A percentile compares a stretch with the other conserved stretches of the same genome.
Conservation (phyloP, 2,797 vertebrate genomes). For the Fundulus diaphanus region DNA sequence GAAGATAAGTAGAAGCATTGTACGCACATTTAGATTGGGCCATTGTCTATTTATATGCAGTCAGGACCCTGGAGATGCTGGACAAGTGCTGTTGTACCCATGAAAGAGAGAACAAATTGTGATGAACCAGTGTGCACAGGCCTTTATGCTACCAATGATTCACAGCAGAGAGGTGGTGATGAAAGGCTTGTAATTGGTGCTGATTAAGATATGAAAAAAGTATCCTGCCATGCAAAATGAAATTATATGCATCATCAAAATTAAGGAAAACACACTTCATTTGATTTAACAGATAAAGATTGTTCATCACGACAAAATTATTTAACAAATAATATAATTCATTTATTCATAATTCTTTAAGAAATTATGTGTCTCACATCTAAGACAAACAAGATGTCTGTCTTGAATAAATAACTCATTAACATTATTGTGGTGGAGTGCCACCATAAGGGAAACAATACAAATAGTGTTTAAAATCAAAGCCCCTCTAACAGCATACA, state of each 20-base stretch:
- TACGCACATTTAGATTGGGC: slow-evolving; percentile 44
- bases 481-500: slow-evolving; percentile 4
- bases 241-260: slow-evolving; percentile 71
- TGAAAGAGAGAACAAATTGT: slow-evolving; percentile 34
- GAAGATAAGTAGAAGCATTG: slow-evolving; percentile 53
- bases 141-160: slow-evolving; percentile 64
- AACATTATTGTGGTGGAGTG: slow-evolving; percentile 21
- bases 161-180: slow-evolving; percentile 63
- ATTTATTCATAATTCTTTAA: slow-evolving; percentile 26
- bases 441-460: slow-evolving; percentile 24
- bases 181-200: slow-evolving; percentile 67
- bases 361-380: slow-evolving; percentile 8
- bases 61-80: slow-evolving; percentile 49
- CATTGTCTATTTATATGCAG: slow-evolving; percentile 54
- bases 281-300: slow-evolving; percentile 61
- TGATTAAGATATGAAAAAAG: slow-evolving; percentile 72
- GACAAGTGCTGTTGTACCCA: slow-evolving; percentile 45
- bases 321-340: slow-evolving; percentile 54
- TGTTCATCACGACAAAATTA: slow-evolving; percentile 46
- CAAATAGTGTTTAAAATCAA: slow-evolving; percentile 14
- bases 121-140: slow-evolving; percentile 54
- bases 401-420: slow-evolving; percentile 27
- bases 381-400: slow-evolving; percentile 29
- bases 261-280: slow-evolving; percentile 63
- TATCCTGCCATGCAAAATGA: slow-evolving; percentile 70